A percentile compares a stretch with the other conserved stretches of the same genome.
These are phyloP conservation scores for Odontamblyopus rebecca DNA, from an alignment of 2,797 vertebrate genomes.

Conservation along the genomic window DNA sequence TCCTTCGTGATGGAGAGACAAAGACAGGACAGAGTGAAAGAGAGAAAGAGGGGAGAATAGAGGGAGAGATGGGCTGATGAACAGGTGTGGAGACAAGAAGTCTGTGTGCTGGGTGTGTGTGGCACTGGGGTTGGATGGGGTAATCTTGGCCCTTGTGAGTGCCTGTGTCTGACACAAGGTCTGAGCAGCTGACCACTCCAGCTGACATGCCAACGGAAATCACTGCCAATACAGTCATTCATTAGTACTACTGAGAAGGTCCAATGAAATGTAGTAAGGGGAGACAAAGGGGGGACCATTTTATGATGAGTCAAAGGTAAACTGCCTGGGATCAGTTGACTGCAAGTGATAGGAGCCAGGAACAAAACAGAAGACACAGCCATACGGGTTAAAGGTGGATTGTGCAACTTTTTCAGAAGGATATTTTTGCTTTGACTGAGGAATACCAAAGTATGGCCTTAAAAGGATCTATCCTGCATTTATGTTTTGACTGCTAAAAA, in stretches of 20 bases:
- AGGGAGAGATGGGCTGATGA: neutral
- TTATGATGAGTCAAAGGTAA: too few relatives aligned
- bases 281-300: too few relatives aligned
- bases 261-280: too few relatives aligned
- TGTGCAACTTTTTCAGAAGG: too few relatives aligned
- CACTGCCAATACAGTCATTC: neutral
- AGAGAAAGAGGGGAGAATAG: neutral
- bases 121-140: neutral
- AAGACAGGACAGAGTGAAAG: neutral
- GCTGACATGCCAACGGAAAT: constrained; percentile 44
- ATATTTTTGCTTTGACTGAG: too few relatives aligned
- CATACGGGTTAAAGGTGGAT: too few relatives aligned
- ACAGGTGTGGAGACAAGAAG: neutral
- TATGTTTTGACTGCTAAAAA: too few relatives aligned
- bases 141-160: constrained; percentile 51
- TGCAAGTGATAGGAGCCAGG: too few relatives aligned
- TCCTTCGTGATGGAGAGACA: neutral
- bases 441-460: too few relatives aligned
- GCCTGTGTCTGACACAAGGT: constrained; percentile 48
- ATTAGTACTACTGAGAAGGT: neutral
- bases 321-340: too few relatives aligned
- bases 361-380: too few relatives aligned
- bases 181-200: constrained; percentile 51
- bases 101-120: neutral
- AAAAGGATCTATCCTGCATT: too few relatives aligned